Conservation (phyloP, 2,113 vertebrate species). For the Toxotes chatareus region DNA sequence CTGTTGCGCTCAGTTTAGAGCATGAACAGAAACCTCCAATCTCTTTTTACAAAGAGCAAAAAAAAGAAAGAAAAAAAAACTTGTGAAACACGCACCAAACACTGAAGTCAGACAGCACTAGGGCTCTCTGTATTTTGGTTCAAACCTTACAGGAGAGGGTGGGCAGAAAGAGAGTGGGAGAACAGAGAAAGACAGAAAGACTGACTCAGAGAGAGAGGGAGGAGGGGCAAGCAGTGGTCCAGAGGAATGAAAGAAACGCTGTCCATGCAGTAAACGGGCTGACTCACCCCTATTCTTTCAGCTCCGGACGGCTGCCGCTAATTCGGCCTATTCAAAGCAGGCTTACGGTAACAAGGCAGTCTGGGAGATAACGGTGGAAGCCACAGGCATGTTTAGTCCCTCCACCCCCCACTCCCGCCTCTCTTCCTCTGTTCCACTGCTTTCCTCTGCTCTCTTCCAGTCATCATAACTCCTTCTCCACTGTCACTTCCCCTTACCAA, state of each 20-base stretch:
- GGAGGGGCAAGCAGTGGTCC: background rate
- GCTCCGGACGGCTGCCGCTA: constrained; percentile 68
- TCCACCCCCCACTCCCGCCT: constrained; percentile 4
- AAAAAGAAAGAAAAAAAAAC: background rate
- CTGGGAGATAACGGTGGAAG: constrained; percentile 63
- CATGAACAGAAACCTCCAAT: background rate
- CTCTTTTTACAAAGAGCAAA: background rate
- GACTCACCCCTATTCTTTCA: constrained; percentile 82
- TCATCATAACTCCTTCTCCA: background rate
- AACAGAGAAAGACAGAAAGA: background rate
- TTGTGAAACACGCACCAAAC: background rate
- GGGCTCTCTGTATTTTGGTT: background rate
- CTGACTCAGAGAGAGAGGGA: constrained; percentile 15
- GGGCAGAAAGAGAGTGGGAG: background rate
- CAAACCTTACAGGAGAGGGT: background rate
- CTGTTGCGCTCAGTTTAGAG: background rate
- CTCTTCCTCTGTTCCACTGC: constrained; percentile 9
- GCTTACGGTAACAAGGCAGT: constrained; percentile 76
- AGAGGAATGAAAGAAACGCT: constrained; percentile 73
- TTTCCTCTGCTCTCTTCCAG: background rate
- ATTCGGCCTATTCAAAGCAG: constrained; percentile 79
- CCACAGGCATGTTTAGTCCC: constrained; percentile 57
- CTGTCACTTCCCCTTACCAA: background rate
- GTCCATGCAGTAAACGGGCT: constrained; percentile 79
- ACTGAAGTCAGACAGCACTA: background rate